Conservation (phyloP, 2,888 invertebrate species). For the Eupithecia pulchellata region DNA sequence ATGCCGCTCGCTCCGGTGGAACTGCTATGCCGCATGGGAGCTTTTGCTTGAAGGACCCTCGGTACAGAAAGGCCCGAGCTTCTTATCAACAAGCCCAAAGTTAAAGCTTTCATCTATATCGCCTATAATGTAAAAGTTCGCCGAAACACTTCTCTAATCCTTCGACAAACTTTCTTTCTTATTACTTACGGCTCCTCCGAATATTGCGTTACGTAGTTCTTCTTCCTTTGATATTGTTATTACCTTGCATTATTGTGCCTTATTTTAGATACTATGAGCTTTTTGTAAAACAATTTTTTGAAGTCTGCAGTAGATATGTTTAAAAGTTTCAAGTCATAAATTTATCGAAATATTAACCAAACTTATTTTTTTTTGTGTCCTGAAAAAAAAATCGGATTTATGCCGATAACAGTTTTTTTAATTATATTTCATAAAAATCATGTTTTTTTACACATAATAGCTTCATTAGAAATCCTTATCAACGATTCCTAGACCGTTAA, state of each 20-base stretch:
- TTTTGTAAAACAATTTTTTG: neutral
- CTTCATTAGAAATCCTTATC: neutral
- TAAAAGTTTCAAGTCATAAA: neutral
- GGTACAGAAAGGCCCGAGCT: slow-evolving; percentile 58
- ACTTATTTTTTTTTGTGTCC: neutral
- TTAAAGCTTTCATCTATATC: slow-evolving; percentile 71
- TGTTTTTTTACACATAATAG: neutral
- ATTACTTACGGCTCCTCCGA: slow-evolving; percentile 55
- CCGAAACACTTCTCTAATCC: slow-evolving; percentile 70
- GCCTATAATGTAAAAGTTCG: slow-evolving; percentile 72
- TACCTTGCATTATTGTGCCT: slow-evolving; percentile 16
- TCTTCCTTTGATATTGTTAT: slow-evolving; percentile 36
- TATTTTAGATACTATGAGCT: neutral
- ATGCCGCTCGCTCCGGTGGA: slow-evolving; percentile 63
- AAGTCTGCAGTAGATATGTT: neutral
- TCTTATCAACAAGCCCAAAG: slow-evolving; percentile 56
- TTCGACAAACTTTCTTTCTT: slow-evolving; percentile 63
- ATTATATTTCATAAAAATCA: neutral
- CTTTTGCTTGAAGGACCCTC: slow-evolving; percentile 67
- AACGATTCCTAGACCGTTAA: neutral
- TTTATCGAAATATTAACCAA: neutral
- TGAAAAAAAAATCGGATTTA: neutral
- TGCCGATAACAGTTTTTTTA: neutral
- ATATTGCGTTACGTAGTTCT: slow-evolving; percentile 53
- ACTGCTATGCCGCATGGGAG: slow-evolving; percentile 68